A percentile compares a stretch with the other conserved stretches of the same genome.
Conservation (phyloP, 2,797 vertebrate species). For the Paguma larvata region DNA sequence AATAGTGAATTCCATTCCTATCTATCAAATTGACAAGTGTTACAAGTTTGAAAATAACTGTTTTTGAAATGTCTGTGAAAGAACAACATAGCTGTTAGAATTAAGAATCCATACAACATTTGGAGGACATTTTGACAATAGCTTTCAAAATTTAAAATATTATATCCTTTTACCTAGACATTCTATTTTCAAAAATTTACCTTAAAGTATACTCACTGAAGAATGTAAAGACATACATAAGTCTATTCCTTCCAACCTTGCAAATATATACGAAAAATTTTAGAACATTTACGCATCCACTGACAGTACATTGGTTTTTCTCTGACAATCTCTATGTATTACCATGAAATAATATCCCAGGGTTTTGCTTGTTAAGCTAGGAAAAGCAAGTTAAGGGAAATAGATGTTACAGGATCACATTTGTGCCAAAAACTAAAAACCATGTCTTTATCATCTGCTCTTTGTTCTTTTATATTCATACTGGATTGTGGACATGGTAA, state of each 20-base stretch:
- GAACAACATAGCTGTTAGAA: neutral
- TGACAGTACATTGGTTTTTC: neutral
- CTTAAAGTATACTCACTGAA: neutral
- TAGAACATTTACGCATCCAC: neutral
- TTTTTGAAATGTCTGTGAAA: neutral
- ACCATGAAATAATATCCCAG: neutral
- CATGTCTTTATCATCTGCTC: neutral
- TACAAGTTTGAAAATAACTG: neutral
- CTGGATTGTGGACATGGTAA: neutral
- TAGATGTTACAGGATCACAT: neutral
- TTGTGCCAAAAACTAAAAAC: neutral
- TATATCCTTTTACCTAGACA: neutral
- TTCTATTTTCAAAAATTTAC: neutral
- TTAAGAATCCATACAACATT: neutral
- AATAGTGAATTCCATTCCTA: neutral
- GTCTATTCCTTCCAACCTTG: neutral
- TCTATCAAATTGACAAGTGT: neutral
- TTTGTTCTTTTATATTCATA: neutral
- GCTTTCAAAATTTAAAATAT: constrained; percentile 15
- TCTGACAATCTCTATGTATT: neutral
- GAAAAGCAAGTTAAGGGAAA: neutral
- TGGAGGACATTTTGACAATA: neutral
- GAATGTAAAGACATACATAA: neutral
- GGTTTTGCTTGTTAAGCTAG: neutral
- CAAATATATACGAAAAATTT: neutral